Evolutionary conservation across 2,888 invertebrate species (phyloP).

Genomic region (Eristalis tenax): DNA sequence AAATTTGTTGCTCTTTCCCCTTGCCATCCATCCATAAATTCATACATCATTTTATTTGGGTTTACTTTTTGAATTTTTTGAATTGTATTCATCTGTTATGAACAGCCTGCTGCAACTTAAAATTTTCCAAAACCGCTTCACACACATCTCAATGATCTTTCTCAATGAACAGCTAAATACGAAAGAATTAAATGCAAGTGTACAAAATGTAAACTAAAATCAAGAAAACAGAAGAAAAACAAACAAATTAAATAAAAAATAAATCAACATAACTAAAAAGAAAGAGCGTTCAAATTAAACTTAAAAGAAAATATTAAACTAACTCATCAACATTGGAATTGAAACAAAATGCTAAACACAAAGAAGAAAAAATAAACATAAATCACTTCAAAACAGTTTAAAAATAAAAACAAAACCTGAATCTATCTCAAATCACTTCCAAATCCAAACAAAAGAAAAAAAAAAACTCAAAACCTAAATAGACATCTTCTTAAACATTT

Average conservation of each 20-base stretch:
- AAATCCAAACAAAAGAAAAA: slow-evolving; percentile 1
- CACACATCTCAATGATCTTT: slow-evolving; percentile 19
- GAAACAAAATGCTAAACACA: slow-evolving; percentile 66
- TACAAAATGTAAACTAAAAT: slow-evolving; percentile 50
- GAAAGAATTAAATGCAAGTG: slow-evolving; percentile 35
- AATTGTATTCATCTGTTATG: neutral
- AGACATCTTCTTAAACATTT: neutral
- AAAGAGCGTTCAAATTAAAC: slow-evolving; percentile 9
- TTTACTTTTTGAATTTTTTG: neutral
- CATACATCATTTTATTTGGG: neutral
- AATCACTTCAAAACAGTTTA: slow-evolving; percentile 12
- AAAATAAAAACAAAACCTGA: neutral
- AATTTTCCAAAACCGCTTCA: slow-evolving; percentile 4
- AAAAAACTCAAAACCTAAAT: slow-evolving; percentile 21
- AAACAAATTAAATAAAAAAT: slow-evolving; percentile 7
- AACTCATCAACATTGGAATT: neutral
- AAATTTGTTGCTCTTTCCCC: slow-evolving; percentile 57
- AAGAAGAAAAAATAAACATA: slow-evolving; percentile 58
- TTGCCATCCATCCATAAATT: neutral
- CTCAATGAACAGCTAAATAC: slow-evolving; percentile 13
- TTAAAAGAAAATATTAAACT: slow-evolving; percentile 1
- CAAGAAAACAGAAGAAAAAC: slow-evolving; percentile 22
- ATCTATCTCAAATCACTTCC: neutral
- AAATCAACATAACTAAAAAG: slow-evolving; percentile 11
- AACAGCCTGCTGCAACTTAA: slow-evolving; percentile 58